Evolutionary conservation across 2,797 vertebrate genomes (phyloP).

Genomic region (Alca torda): DNA sequence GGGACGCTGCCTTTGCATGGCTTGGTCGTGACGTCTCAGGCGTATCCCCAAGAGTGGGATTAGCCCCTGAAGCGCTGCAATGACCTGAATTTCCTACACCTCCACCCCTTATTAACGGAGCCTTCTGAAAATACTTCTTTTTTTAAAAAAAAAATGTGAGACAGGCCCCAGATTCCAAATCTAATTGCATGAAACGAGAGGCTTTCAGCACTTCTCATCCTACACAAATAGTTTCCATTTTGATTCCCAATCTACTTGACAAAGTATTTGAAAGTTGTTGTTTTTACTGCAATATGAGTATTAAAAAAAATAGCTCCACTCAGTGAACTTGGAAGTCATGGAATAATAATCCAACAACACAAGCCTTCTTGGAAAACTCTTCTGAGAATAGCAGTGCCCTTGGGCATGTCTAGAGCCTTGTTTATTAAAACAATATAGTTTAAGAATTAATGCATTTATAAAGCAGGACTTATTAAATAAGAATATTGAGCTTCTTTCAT

Average conservation of each 20-base stretch:
- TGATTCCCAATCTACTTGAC: constrained; percentile 62
- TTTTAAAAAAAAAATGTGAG: background rate
- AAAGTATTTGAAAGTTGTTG: constrained; percentile 66
- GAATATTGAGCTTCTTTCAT: constrained; percentile 24
- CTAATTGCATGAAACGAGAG: background rate
- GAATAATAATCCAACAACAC: constrained; percentile 74
- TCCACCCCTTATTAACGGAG: background rate
- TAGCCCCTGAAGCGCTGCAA: rapidly evolving
- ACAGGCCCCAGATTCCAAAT: constrained; percentile 2
- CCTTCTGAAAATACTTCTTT: background rate
- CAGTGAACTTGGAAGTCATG: constrained; percentile 69
- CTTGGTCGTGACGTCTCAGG: background rate
- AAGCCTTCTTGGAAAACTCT: constrained; percentile 75
- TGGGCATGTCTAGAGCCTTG: constrained; percentile 70
- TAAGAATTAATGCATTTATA: constrained; percentile 55
- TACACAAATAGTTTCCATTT: constrained; percentile 51
- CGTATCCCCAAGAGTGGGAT: rapidly evolving
- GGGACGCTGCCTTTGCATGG: rapidly evolving
- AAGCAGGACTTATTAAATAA: constrained; percentile 51
- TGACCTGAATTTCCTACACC: background rate
- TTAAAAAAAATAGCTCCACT: constrained; percentile 69
- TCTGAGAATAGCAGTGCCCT: constrained; percentile 69
- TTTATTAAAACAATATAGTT: constrained; percentile 74
- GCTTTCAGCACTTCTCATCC: constrained; percentile 24
- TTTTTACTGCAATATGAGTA: constrained; percentile 77